These are phyloP conservation scores for Sporophila hypoxantha DNA, from an alignment of 2,113 vertebrate genomes.

Conservation along the genomic window DNA sequence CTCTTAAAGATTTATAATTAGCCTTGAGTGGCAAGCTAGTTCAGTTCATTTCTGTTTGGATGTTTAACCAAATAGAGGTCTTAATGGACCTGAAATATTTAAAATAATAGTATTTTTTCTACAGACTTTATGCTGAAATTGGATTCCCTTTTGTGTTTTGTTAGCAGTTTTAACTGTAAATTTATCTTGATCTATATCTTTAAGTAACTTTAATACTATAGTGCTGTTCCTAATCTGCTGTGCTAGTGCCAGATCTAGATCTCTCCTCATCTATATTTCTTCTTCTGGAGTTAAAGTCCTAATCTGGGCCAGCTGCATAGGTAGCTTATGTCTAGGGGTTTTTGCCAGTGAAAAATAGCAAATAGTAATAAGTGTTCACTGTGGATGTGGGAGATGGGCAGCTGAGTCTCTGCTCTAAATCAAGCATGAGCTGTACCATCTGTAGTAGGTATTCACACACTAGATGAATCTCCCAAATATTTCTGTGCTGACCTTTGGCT, in stretches of 20 bases:
- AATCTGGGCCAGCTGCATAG: constrained; percentile 9
- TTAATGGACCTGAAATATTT: background rate
- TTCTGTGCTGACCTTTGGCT: constrained; percentile 27
- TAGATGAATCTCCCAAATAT: constrained; percentile 1
- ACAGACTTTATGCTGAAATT: background rate
- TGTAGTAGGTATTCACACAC: background rate
- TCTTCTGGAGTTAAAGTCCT: background rate
- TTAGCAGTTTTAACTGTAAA: background rate
- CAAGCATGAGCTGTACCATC: constrained; percentile 14
- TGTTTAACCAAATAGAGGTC: background rate
- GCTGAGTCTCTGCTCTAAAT: background rate
- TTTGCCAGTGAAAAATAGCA: background rate
- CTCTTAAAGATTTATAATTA: background rate
- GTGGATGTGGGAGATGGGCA: background rate
- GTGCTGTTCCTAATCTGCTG: background rate
- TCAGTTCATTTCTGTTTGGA: background rate
- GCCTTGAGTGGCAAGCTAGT: background rate
- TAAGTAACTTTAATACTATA: background rate
- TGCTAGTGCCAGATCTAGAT: background rate
- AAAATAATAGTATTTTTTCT: background rate
- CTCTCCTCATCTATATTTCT: background rate
- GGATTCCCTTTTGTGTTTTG: background rate
- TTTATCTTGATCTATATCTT: background rate
- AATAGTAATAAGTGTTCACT: background rate
- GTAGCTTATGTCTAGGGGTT: background rate